Base-by-base conservation (phyloP, 2,888 invertebrate genomes). In the Crepidodera aurea region DNA sequence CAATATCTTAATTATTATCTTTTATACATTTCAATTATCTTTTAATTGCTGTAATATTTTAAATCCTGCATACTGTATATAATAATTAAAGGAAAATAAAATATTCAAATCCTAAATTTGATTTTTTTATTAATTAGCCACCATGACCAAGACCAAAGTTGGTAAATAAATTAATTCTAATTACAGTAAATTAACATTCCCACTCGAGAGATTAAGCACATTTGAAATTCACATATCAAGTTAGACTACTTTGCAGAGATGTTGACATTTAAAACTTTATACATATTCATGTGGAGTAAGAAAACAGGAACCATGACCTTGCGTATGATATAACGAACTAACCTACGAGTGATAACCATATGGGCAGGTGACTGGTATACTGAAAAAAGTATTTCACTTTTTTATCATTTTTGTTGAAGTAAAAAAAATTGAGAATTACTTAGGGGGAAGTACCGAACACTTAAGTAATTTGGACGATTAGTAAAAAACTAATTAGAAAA, bases 291-390 rank as follows among this genome's bases (percentile, higher is more conserved):
- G 34, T 27, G 29, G 18, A n/a, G 2, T 10, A 5, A 53, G 58
- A 40, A 32, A 58, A 53, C 50, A 59, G 62, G 50, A 62, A 62
- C 62, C 62, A 53, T 58, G 62, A 62, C 62, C 62, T 62, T 62
- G 58, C 53, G 7, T 62, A 62, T 59, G 50, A 54, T 40, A 54
- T 54, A 54, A 54, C 40, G 50, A 34, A 54, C 58, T 27, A 48
- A 39, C 53, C 56, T 57, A 57, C 46, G 12, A 44, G 51, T n/a
- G 39, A 53, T 42, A 39, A 22, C 22, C 22, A 22, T 22, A 22
- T 22, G 22, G 22, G 22, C 22, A 4, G 22, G 2, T 22, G 22
- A 22, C n/a, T n/a, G n/a, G n/a, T n/a, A n/a, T n/a, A n/a, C n/a
- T n/a, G n/a, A n/a, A n/a, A n/a, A n/a, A n/a, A n/a, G n/a, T n/a